Base-by-base conservation (phyloP, 2,797 vertebrate species). In the Paguma larvata region DNA sequence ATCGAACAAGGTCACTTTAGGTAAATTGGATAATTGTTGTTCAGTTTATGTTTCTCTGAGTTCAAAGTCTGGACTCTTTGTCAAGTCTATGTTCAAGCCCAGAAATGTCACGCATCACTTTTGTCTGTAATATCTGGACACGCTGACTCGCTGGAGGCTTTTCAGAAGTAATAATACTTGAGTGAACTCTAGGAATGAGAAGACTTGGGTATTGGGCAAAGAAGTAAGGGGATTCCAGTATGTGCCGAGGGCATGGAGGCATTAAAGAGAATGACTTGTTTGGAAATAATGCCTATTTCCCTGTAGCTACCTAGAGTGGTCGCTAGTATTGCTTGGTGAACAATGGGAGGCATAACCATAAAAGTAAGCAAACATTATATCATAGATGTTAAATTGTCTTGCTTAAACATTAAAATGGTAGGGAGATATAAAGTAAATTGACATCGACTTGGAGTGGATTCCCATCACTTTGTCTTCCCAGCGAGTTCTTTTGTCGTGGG, bases 361-460 rank as follows among this genome's bases (percentile, higher is more conserved):
- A 93, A 91, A 53, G 25, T 68, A 34, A 91, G 14, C n/a, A 23
- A 96, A 51, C 11, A n/a, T 85, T 68, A 18, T 62, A 68, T 79
- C 9, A 80, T 48, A 21, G 25, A 38, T 89, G 0, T 77, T 77
- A 72, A 82, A 67, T 89, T 80, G 14, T 92, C 73, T 85, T 38
- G 92, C 70, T 85, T 82, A 32, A 96, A 92, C 21, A 56, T 63
- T 13, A 59, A 92, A 89, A 89, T 23, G 9, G 44, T 44, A 91
- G 70, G 46, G n/a, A 82, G 10, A 82, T 88, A 70, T 3, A 19
- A 78, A 79, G 48, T 89, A 53, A 77, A 70, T 72, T 32, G 41
- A 82, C 0, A 56, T 59, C 23, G 51, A 89, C 23, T 46, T 30
- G 13, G 21, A 70, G 11, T 89, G 44, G 27, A 48, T 53, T 30